Evolutionary conservation across 2,888 invertebrate species (phyloP).

Genomic region (Agrotis puta): DNA sequence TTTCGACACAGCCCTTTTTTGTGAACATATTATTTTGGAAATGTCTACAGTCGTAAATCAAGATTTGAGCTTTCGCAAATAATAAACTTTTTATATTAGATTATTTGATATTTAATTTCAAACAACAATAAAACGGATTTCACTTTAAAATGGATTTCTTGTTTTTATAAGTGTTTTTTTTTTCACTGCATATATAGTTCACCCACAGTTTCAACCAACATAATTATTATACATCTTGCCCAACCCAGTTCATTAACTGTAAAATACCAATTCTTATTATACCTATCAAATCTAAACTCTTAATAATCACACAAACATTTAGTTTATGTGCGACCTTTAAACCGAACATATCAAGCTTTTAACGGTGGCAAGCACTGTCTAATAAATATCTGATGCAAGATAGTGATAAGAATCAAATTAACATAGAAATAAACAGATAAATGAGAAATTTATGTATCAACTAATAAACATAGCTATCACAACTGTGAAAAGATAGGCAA

Average conservation of each 20-base stretch:
- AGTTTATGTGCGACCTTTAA: conserved; percentile 56
- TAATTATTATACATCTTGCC: no score
- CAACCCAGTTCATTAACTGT: not conserved
- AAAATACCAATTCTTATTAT: not conserved
- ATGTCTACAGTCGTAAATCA: not conserved
- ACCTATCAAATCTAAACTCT: not conserved
- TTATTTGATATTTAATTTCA: not conserved
- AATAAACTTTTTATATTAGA: not conserved
- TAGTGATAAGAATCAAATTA: conserved; percentile 51
- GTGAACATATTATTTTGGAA: not conserved
- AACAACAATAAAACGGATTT: not conserved
- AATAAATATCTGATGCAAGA: conserved; percentile 45
- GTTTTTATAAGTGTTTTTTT: no score
- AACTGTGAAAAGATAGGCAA: conserved; percentile 18
- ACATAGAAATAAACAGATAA: conserved; percentile 44
- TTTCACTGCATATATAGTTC: no score
- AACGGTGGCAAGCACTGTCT: conserved; percentile 55
- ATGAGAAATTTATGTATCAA: conserved; percentile 21
- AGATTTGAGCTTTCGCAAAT: not conserved
- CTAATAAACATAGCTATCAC: conserved; percentile 27
- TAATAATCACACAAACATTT: conserved; percentile 20
- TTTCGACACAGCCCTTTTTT: not conserved
- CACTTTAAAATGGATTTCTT: not conserved
- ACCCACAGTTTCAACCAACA: not conserved
- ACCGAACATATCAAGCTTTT: conserved; percentile 43